Percentiles rank a stretch among this genome's conserved stretches.
Evolutionary conservation across 2,797 vertebrate species (phyloP).

Genomic region (Coregonus sp.): DNA sequence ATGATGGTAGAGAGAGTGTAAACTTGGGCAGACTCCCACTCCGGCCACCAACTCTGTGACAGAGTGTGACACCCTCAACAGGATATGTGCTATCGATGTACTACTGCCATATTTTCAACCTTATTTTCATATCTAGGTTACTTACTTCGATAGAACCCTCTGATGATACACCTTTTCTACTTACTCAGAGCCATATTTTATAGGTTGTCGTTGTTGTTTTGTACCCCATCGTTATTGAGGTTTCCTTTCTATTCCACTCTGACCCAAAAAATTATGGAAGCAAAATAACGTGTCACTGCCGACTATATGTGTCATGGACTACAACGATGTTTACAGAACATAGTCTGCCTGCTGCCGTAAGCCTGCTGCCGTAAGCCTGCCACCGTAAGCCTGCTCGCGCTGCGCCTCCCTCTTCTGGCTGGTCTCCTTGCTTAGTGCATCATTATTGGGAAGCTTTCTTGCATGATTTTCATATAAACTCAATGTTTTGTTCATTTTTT

Average conservation of each 20-base stretch:
- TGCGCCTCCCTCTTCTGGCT: conserved; percentile 65
- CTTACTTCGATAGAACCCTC: conserved; percentile 51
- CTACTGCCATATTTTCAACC: conserved; percentile 75
- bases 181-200: conserved; percentile 84
- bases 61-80: conserved; percentile 28
- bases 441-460: conserved; percentile 71
- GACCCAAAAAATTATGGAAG: conserved; percentile 66
- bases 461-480: conserved; percentile 81
- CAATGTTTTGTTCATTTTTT: conserved; percentile 81
- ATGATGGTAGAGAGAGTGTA: neutral
- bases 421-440: conserved; percentile 63
- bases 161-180: conserved; percentile 75
- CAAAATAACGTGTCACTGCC: conserved; percentile 71
- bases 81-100: conserved; percentile 56
- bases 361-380: conserved; percentile 1
- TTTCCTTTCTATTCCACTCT: conserved; percentile 40
- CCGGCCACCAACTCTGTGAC: conserved; percentile 43
- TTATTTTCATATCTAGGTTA: conserved; percentile 66
- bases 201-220: conserved; percentile 77
- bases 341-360: conserved; percentile 18
- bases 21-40: neutral
- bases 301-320: conserved; percentile 68
- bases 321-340: conserved; percentile 76
- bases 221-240: conserved; percentile 67
- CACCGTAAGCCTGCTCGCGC: neutral